Base-by-base conservation (phyloP, 1,140 invertebrate genomes). In the Eupeodes corollae region DNA sequence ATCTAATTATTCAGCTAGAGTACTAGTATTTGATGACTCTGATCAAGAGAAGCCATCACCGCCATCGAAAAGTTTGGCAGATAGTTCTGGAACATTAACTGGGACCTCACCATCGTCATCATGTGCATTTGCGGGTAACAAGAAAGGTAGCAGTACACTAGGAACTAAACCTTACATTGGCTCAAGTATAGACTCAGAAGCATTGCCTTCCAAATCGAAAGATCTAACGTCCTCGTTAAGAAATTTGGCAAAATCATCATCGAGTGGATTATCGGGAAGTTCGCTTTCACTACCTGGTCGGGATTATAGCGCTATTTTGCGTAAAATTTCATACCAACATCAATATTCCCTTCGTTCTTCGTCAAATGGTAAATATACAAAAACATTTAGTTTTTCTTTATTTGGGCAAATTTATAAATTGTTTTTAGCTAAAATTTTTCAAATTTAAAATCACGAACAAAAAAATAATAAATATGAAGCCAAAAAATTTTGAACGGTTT, bases 301-400 rank as follows among this genome's bases (percentile, higher is more conserved):
- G 3, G 58, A 59, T 9, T 66, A 62, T 16, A 62, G 58, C 26
- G 57, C 59, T 8, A 30, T 64, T 42, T 40, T 63, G 18, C 53
- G 60, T 10, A 67, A 67, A 49, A 64, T 61, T 18, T 67, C 64
- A 34, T 62, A 67, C 47, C 64, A 67, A 45, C 61, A 67, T 48
- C 57, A 58, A 9, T 62, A 64, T 49, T 67, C 64, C 2, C n/a
- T 67, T 38, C 55, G 64, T 8, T 54, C 61, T 14, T 58, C 50
- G 8, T 55, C 54, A 44, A 64, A 56, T 43, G 63, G 63, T 66
- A 51, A 57, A 57, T 48, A 2, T 1, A 6, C 13, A 30, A n/a
- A 8, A 1, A 19, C 21, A 16, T 40, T 26, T 41, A 18, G 0
- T 42, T 37, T 9, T 5, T 16, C 2, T 46, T 46, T 33, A 32